phyloP scores from a whole-genome alignment of 37 sponge, comb jelly and placozoan species.

The Amphimedon queenslandica region DNA sequence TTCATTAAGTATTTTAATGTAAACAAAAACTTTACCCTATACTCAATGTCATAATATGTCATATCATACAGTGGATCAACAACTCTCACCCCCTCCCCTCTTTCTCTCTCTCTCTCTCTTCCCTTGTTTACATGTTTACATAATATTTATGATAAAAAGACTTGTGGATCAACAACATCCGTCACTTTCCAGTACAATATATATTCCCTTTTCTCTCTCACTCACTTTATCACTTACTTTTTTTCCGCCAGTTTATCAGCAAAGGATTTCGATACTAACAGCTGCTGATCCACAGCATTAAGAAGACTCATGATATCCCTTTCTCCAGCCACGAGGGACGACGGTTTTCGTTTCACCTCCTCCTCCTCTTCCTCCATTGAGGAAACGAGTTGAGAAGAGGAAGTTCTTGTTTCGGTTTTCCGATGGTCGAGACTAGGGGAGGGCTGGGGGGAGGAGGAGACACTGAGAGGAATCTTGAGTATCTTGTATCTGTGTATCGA shows the following conservation, averaged over 20 bases:
- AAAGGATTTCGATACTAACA: conserved; percentile 13
- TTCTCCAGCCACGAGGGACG: neutral
- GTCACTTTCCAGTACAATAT: too few species aligned
- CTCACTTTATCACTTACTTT: conserved; percentile 12
- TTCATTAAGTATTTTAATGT: too few species aligned
- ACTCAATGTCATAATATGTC: too few species aligned
- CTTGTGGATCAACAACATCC: too few species aligned
- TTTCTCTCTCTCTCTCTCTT: too few species aligned
- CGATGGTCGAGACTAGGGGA: neutral
- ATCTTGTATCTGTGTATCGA: conserved; percentile 15
- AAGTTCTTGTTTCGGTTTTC: neutral
- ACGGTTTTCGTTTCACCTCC: neutral
- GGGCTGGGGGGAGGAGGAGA: neutral
- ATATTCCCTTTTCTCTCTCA: too few species aligned
- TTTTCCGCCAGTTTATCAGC: conserved; percentile 37
- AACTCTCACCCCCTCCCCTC: too few species aligned
- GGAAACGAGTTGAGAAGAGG: neutral
- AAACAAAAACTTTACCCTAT: too few species aligned
- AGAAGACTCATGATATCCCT: conserved; percentile 31
- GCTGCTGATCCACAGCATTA: conserved; percentile 38
- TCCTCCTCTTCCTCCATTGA: neutral
- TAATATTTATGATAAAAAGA: too few species aligned
- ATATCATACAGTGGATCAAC: too few species aligned
- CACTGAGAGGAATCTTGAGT: conserved; percentile 15
- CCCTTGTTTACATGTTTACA: too few species aligned